These are phyloP conservation scores for Biston stratarius DNA, from an alignment of 2,888 invertebrate species.

Conservation along the genomic window DNA sequence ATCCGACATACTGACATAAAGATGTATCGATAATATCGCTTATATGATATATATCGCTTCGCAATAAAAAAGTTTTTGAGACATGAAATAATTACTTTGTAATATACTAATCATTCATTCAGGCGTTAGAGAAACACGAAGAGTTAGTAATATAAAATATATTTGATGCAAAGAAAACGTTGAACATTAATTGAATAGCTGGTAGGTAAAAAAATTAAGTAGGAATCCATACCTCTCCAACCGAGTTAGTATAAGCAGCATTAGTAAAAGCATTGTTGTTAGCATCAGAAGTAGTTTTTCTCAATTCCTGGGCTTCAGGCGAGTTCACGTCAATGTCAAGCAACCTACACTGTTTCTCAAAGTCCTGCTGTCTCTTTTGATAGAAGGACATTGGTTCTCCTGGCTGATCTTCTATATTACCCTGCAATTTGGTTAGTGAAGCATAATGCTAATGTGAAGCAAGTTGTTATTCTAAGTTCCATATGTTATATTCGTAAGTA, in stretches of 20 bases:
- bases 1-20: neutral
- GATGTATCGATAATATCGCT: too few species aligned
- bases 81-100: too few species aligned
- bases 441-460: constrained; percentile 44
- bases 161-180: too few species aligned
- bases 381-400: constrained; percentile 81
- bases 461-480: neutral
- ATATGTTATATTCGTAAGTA: neutral
- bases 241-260: constrained; percentile 64
- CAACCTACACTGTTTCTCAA: constrained; percentile 81
- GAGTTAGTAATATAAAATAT: too few species aligned
- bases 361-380: constrained; percentile 79
- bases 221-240: constrained; percentile 52
- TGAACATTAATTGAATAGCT: neutral
- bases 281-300: constrained; percentile 62
- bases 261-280: constrained; percentile 67
- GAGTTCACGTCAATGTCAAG: constrained; percentile 75
- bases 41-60: too few species aligned
- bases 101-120: too few species aligned
- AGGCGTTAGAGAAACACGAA: too few species aligned
- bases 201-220: neutral
- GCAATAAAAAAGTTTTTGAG: too few species aligned
- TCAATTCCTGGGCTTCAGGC: constrained; percentile 70
- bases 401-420: constrained; percentile 65
- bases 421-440: constrained; percentile 72